Evolutionary conservation across 2,113 vertebrate species (phyloP).

Genomic region (Cariama cristata): DNA sequence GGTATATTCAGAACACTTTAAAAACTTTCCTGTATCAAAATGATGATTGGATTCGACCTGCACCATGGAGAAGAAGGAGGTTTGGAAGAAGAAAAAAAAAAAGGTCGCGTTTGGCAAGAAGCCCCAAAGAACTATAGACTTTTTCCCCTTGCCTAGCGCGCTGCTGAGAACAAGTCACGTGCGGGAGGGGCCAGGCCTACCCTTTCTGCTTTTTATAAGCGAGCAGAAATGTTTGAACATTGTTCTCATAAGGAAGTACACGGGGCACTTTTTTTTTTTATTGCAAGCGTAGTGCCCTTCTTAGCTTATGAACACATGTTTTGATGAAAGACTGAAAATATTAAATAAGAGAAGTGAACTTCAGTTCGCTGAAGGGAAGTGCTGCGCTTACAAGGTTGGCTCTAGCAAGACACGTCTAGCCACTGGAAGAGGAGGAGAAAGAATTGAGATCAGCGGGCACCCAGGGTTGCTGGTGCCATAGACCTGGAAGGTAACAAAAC

Average conservation of each 20-base stretch:
- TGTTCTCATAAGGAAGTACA: constrained; percentile 1
- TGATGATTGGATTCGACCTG: not conserved
- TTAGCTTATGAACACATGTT: not conserved
- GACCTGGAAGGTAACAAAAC: not conserved
- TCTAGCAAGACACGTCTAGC: not conserved
- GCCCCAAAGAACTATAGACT: not conserved
- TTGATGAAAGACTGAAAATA: not conserved
- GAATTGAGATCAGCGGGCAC: not conserved
- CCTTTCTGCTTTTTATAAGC: not conserved
- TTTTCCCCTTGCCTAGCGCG: not conserved
- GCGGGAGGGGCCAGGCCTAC: accelerated
- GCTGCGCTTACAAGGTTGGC: not conserved
- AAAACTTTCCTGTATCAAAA: not conserved
- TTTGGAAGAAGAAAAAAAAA: not conserved
- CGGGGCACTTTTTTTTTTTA: not conserved
- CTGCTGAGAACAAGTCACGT: not conserved
- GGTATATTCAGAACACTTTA: not conserved
- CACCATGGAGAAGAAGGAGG: not conserved
- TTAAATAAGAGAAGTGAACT: not conserved
- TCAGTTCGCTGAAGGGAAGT: not conserved
- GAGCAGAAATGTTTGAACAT: not conserved
- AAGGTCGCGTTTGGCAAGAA: not conserved
- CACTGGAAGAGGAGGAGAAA: not conserved
- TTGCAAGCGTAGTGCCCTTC: not conserved
- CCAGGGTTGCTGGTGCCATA: not conserved